Evolutionary conservation across 2,797 vertebrate species (phyloP).

Genomic region (Anguilla megastoma): DNA sequence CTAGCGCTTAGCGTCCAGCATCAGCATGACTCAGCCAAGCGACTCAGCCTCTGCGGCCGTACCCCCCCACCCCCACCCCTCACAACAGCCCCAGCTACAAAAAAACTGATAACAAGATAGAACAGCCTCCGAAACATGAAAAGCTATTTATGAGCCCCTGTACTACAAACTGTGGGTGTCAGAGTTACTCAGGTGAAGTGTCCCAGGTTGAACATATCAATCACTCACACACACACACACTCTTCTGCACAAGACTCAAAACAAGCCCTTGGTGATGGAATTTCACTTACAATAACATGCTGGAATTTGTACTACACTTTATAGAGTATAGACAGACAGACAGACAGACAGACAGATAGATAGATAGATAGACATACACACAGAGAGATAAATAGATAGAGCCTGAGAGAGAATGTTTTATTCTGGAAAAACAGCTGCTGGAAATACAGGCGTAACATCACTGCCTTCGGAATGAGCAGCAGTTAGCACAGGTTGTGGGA

Average conservation of each 20-base stretch:
- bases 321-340: background rate
- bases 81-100: background rate
- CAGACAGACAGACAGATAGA: too few species aligned
- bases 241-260: background rate
- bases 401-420: too few species aligned
- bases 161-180: conserved; percentile 39
- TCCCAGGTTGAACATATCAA: conserved; percentile 30
- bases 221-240: conserved; percentile 32
- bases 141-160: conserved; percentile 29
- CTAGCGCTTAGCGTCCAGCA: background rate
- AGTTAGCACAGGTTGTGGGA: background rate
- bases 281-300: background rate
- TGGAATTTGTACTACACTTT: background rate
- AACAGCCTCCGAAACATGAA: conserved; percentile 5
- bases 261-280: background rate
- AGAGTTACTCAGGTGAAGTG: conserved; percentile 28
- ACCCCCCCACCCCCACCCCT: too few species aligned
- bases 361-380: too few species aligned
- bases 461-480: background rate
- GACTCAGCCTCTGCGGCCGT: background rate
- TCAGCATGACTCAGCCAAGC: background rate
- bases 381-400: too few species aligned
- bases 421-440: background rate
- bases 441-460: background rate
- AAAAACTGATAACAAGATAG: conserved; percentile 29